A percentile compares a stretch with the other conserved stretches of the same genome.
phyloP scores from a whole-genome alignment of 2,113 vertebrate species.

The Pimephales promelas region DNA sequence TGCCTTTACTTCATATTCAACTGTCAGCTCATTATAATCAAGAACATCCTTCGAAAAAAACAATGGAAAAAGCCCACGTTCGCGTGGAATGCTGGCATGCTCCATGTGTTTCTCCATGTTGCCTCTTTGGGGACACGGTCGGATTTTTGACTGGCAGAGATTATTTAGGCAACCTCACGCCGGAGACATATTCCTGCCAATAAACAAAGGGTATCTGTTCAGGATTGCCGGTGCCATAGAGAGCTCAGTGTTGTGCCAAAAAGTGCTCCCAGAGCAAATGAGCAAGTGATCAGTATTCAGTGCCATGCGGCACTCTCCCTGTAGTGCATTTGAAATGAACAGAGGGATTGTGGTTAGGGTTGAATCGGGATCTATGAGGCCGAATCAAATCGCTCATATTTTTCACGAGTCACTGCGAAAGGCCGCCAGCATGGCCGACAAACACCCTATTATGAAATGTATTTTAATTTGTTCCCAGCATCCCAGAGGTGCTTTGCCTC shows the following conservation, averaged over 20 bases:
- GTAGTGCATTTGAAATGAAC: constrained; percentile 49
- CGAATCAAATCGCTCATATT: constrained; percentile 42
- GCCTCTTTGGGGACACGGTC: constrained; percentile 24
- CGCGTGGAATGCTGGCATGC: neutral
- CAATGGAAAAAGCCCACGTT: neutral
- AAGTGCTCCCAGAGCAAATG: constrained; percentile 55
- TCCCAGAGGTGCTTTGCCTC: neutral
- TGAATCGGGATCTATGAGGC: constrained; percentile 28
- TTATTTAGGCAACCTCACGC: constrained; percentile 40
- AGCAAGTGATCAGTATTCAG: constrained; percentile 54
- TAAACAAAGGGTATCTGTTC: constrained; percentile 58
- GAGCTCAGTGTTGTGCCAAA: constrained; percentile 51
- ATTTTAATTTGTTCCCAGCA: constrained; percentile 45
- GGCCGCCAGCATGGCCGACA: constrained; percentile 13
- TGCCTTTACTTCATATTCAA: constrained; percentile 59
- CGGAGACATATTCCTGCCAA: constrained; percentile 36
- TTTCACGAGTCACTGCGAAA: constrained; percentile 50
- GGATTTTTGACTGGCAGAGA: constrained; percentile 42
- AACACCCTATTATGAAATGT: constrained; percentile 35
- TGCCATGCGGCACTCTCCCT: constrained; percentile 48
- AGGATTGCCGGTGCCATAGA: constrained; percentile 50
- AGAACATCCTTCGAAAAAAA: constrained; percentile 43
- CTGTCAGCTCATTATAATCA: constrained; percentile 45
- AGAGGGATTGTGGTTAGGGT: constrained; percentile 32
- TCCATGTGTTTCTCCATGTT: constrained; percentile 25